These are phyloP conservation scores for Patagioenas fasciata DNA, from an alignment of 2,113 vertebrate species.

Conservation along the genomic window DNA sequence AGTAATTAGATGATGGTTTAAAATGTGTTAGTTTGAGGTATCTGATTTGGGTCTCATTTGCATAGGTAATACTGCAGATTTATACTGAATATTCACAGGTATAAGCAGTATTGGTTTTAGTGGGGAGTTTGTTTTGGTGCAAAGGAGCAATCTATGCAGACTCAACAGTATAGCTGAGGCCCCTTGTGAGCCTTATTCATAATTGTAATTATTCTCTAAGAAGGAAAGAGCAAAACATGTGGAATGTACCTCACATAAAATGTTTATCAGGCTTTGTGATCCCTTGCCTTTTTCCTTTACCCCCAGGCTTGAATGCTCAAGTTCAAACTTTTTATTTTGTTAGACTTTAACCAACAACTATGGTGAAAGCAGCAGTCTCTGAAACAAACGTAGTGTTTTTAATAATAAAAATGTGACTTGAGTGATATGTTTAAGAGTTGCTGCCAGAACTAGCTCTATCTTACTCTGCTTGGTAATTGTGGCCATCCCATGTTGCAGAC, in stretches of 20 bases:
- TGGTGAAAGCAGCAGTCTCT: neutral
- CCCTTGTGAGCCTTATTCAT: neutral
- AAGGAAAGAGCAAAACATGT: fast-evolving
- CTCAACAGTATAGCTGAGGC: neutral
- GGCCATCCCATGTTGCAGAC: neutral
- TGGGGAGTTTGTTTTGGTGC: neutral
- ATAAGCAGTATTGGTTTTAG: neutral
- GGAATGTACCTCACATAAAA: neutral
- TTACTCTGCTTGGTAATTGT: neutral
- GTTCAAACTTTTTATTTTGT: neutral
- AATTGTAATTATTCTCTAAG: neutral
- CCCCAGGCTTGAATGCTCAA: neutral
- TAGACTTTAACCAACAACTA: neutral
- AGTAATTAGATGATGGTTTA: neutral
- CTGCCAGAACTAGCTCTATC: neutral
- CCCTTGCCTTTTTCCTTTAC: neutral
- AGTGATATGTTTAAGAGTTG: neutral
- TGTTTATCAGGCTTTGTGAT: neutral
- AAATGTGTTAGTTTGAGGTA: neutral
- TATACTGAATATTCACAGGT: neutral
- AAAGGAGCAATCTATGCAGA: neutral
- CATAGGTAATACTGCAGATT: neutral
- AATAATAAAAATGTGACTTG: neutral
- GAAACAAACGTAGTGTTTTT: neutral
- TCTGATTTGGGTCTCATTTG: neutral